Conservation (phyloP, 2,797 vertebrate genomes). For the Euphonia xanthogaster region DNA sequence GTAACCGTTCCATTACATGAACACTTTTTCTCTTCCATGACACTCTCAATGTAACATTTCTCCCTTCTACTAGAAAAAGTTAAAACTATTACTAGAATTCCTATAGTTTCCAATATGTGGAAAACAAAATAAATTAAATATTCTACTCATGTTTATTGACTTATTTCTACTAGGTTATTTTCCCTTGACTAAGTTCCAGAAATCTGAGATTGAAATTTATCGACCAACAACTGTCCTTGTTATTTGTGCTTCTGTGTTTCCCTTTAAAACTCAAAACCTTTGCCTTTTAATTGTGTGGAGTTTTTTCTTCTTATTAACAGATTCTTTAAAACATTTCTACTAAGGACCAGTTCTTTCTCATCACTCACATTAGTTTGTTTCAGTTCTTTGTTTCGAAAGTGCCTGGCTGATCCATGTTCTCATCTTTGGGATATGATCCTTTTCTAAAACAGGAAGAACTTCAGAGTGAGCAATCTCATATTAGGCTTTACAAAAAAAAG, state of each 20-base stretch:
- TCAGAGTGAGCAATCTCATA: neutral
- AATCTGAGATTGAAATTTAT: neutral
- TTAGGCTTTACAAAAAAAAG: neutral
- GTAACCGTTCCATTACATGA: neutral
- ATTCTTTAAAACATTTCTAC: neutral
- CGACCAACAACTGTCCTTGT: neutral
- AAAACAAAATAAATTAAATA: neutral
- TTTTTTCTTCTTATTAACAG: neutral
- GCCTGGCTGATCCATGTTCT: neutral
- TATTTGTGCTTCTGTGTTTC: neutral
- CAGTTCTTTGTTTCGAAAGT: neutral
- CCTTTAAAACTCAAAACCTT: neutral
- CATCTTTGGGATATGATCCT: neutral
- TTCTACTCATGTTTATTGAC: neutral
- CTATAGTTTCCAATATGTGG: neutral
- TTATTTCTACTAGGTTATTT: neutral
- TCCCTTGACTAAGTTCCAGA: neutral
- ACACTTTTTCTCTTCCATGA: neutral
- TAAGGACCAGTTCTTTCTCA: neutral
- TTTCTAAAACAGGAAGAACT: conserved; percentile 23
- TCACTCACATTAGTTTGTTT: neutral
- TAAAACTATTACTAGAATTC: neutral
- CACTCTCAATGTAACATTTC: neutral
- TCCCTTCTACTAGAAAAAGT: neutral
- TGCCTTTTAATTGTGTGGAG: neutral